Evolutionary conservation across 2,113 vertebrate species (phyloP).

Genomic region (Tragelaphus strepsiceros): DNA sequence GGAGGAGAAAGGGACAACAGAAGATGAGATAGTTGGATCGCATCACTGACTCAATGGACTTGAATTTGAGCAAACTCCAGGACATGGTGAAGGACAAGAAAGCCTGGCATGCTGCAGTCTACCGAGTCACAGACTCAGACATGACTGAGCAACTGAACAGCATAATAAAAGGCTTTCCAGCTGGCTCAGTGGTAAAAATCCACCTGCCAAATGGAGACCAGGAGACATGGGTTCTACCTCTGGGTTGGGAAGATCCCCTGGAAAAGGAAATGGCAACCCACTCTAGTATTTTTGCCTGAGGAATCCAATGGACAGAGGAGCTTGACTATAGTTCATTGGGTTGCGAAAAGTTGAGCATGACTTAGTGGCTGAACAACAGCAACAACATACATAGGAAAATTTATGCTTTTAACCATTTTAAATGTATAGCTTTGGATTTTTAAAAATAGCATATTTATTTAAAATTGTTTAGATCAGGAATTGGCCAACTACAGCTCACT

Average conservation of each 20-base stretch:
- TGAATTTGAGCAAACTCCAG: background rate
- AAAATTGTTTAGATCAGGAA: background rate
- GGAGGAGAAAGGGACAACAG: background rate
- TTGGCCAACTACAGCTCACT: background rate
- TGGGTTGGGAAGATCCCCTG: background rate
- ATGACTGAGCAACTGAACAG: background rate
- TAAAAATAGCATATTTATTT: background rate
- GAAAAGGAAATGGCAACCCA: background rate
- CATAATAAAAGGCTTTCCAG: background rate
- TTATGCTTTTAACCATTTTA: background rate
- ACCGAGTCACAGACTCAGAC: background rate
- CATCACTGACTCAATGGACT: background rate
- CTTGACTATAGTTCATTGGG: background rate
- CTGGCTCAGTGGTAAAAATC: background rate
- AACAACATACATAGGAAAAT: background rate
- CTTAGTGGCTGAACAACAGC: background rate
- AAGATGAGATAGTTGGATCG: background rate
- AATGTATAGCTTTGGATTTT: background rate
- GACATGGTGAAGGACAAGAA: background rate
- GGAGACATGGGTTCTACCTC: background rate
- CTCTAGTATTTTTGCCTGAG: background rate
- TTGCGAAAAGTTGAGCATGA: background rate
- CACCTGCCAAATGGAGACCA: background rate
- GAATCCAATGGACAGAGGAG: background rate
- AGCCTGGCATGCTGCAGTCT: background rate